A percentile compares a stretch with the other conserved stretches of the same genome.
phyloP scores from a whole-genome alignment of 2,113 vertebrate genomes.

The Micromys minutus region DNA sequence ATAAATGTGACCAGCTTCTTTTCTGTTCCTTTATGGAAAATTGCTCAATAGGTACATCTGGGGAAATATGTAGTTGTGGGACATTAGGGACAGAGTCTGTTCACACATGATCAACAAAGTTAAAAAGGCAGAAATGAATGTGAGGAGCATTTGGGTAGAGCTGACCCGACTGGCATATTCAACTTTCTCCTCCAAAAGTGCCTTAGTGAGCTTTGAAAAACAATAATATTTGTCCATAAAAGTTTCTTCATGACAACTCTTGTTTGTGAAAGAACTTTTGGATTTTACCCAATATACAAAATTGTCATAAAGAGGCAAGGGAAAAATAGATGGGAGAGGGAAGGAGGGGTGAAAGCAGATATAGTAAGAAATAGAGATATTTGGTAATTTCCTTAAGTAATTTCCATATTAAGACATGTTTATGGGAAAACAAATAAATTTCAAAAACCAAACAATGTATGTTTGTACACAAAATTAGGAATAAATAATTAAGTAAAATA shows the following conservation, averaged over 20 bases:
- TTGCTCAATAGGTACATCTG: slow-evolving; percentile 60
- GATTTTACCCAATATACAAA: neutral
- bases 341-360: rapidly evolving
- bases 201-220: slow-evolving; percentile 19
- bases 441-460: neutral
- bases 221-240: slow-evolving; percentile 22
- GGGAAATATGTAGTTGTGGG: slow-evolving; percentile 14
- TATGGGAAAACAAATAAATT: neutral
- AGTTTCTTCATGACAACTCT: slow-evolving; percentile 39
- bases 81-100: neutral
- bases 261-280: slow-evolving; percentile 55
- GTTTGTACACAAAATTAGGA: neutral
- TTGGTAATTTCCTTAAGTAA: neutral
- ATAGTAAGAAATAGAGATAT: neutral
- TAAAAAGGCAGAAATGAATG: neutral
- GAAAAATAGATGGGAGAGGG: rapidly evolving
- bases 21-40: slow-evolving; percentile 44
- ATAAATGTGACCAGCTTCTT: slow-evolving; percentile 60
- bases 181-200: neutral
- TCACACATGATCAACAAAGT: neutral
- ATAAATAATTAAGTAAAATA: neutral
- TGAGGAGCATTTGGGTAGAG: neutral
- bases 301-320: neutral
- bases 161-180: neutral
- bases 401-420: neutral